Percentiles rank a stretch among this genome's conserved stretches.
Conservation (phyloP, 2,888 invertebrate species). For the Tetheella fluctuosa region DNA sequence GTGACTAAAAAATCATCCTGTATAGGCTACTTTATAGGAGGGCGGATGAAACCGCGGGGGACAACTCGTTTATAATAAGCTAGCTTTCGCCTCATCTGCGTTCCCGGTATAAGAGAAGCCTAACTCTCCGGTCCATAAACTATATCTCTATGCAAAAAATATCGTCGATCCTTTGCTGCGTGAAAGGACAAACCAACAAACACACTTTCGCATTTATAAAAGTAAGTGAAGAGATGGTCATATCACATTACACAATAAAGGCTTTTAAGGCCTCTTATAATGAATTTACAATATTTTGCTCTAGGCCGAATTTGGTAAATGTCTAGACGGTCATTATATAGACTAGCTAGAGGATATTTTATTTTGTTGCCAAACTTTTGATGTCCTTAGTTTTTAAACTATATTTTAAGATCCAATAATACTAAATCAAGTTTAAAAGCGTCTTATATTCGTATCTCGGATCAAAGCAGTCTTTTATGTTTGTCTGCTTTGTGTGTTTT, state of each 20-base stretch:
- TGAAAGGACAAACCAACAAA: no score
- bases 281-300: not conserved
- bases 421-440: slow-evolving; percentile 1
- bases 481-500: not conserved
- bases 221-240: no score
- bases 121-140: no score
- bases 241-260: not conserved
- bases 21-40: no score
- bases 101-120: no score
- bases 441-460: not conserved
- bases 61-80: no score
- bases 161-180: no score
- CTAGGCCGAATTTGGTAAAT: not conserved
- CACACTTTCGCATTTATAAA: no score
- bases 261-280: not conserved
- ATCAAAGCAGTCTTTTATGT: slow-evolving; percentile 2
- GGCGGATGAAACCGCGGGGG: no score
- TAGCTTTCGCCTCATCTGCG: no score
- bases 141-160: no score
- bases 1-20: no score
- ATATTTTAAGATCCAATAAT: not conserved
- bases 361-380: slow-evolving; percentile 1
- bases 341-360: not conserved
- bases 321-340: not conserved
- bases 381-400: not conserved